phyloP scores from a whole-genome alignment of 2,888 invertebrate species.

The Lissonota sp. region DNA sequence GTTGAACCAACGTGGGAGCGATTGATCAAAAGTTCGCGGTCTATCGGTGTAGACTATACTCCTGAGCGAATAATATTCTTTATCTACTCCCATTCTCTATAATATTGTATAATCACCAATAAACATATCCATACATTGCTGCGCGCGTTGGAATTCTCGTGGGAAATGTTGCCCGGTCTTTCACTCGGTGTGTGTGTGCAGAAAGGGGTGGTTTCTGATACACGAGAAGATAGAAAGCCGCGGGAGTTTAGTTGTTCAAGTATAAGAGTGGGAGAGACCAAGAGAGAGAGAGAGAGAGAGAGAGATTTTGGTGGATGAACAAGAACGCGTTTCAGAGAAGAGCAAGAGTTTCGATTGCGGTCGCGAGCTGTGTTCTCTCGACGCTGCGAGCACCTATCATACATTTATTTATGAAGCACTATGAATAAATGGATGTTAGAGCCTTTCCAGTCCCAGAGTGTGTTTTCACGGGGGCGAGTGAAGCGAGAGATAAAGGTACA shows the following conservation, averaged over 20 bases:
- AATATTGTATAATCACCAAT: slow-evolving; percentile 62
- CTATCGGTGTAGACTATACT: slow-evolving; percentile 23
- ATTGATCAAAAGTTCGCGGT: slow-evolving; percentile 51
- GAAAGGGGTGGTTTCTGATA: slow-evolving; percentile 9
- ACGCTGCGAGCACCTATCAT: slow-evolving; percentile 74
- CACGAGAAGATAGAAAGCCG: slow-evolving; percentile 48
- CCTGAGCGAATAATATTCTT: slow-evolving; percentile 47
- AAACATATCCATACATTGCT: slow-evolving; percentile 57
- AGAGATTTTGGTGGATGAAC: background rate
- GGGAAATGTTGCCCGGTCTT: slow-evolving; percentile 42
- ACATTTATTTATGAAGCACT: slow-evolving; percentile 82
- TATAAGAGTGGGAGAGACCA: background rate
- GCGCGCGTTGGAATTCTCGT: slow-evolving; percentile 47
- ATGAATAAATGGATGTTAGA: slow-evolving; percentile 82
- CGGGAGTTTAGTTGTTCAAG: slow-evolving; percentile 54
- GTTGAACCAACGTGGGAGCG: slow-evolving; percentile 20
- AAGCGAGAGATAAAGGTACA: slow-evolving; percentile 4
- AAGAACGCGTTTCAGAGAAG: slow-evolving; percentile 41
- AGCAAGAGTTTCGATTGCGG: slow-evolving; percentile 67
- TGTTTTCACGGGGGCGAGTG: slow-evolving; percentile 43
- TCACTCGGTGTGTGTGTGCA: slow-evolving; percentile 13
- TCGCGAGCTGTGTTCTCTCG: slow-evolving; percentile 58
- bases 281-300: slow-evolving; percentile 27
- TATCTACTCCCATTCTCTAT: slow-evolving; percentile 42
- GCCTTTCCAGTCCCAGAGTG: slow-evolving; percentile 75